Percentiles rank a stretch among this genome's conserved stretches.
phyloP scores from a whole-genome alignment of 2,888 invertebrate genomes.

The Teinopalpus imperialis region DNA sequence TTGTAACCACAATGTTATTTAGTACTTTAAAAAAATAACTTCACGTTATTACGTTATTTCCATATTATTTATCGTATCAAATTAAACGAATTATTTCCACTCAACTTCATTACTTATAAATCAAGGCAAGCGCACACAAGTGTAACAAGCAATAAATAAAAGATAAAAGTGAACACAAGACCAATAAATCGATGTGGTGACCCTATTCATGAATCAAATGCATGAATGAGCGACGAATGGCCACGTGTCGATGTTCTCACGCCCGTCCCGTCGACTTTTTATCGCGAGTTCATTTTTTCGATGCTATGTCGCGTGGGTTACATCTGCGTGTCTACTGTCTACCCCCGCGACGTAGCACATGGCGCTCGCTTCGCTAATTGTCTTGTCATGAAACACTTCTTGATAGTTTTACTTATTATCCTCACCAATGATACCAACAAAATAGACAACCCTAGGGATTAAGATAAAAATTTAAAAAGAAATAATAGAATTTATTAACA shows the following conservation, averaged over 20 bases:
- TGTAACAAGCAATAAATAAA: no score
- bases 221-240: slow-evolving; percentile 72
- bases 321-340: slow-evolving; percentile 72
- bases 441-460: neutral
- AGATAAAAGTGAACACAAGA: no score
- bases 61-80: no score
- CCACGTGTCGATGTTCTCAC: slow-evolving; percentile 79
- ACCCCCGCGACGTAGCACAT: slow-evolving; percentile 70
- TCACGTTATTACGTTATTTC: no score
- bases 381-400: slow-evolving; percentile 53
- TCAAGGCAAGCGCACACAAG: no score
- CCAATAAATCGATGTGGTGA: slow-evolving; percentile 35
- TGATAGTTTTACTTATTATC: slow-evolving; percentile 7
- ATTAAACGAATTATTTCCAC: no score
- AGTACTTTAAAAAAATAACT: no score
- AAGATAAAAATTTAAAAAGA: no score
- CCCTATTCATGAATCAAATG: slow-evolving; percentile 78
- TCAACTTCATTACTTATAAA: no score
- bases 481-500: no score
- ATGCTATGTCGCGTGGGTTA: slow-evolving; percentile 66
- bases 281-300: slow-evolving; percentile 54
- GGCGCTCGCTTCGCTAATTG: slow-evolving; percentile 73
- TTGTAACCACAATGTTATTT: no score
- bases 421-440: slow-evolving; percentile 5
- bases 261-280: slow-evolving; percentile 65